These are phyloP conservation scores for Coptodon rendalli DNA, from an alignment of 2,113 vertebrate species.

Conservation along the genomic window DNA sequence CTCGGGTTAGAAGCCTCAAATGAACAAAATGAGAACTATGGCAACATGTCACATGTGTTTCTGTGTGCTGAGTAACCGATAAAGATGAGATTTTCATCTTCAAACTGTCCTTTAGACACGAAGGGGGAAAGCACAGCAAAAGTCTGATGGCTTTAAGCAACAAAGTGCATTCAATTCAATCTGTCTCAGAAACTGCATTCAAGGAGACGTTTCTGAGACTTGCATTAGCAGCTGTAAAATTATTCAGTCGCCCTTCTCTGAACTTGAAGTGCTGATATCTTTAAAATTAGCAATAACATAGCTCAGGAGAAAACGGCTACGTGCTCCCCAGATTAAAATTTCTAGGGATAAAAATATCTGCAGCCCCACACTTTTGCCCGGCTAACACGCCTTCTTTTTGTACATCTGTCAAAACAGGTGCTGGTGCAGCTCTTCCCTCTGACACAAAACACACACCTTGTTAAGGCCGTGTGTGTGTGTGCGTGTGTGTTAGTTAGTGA, in stretches of 20 bases:
- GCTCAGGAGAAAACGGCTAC: fast-evolving
- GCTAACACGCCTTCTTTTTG: neutral
- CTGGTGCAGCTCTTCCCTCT: neutral
- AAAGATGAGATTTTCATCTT: neutral
- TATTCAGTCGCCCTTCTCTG: neutral
- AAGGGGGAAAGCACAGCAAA: neutral
- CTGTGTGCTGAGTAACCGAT: neutral
- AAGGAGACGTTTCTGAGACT: neutral
- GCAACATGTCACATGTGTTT: neutral
- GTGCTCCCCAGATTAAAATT: neutral
- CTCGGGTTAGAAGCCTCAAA: neutral
- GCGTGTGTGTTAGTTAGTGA: neutral
- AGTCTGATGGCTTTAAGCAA: neutral
- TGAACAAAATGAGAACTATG: neutral
- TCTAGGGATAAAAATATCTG: neutral
- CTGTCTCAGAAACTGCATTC: neutral
- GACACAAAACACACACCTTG: neutral
- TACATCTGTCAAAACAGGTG: neutral
- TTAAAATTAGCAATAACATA: neutral
- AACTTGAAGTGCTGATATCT: neutral
- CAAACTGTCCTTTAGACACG: neutral
- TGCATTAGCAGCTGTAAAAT: neutral
- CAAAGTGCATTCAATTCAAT: neutral
- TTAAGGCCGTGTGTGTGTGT: neutral
- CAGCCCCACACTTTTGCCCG: neutral